These are phyloP conservation scores for Anodontia alba DNA, from an alignment of 2,888 invertebrate species.

Conservation along the genomic window DNA sequence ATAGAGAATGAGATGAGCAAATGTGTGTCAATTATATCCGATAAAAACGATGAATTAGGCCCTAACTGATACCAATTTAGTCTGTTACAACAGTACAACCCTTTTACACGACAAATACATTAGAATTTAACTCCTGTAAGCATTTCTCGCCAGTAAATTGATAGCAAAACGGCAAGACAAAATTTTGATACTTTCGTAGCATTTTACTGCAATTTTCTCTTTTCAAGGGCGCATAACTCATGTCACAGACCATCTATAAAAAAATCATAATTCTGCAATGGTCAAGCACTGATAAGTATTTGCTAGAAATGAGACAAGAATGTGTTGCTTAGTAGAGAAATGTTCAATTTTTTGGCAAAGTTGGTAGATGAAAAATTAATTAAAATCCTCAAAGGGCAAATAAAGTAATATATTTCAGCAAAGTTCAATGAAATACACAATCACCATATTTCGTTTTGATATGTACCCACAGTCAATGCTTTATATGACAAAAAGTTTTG, in stretches of 20 bases:
- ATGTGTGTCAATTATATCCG: background rate
- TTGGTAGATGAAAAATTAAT: background rate
- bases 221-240: background rate
- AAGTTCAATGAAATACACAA: background rate
- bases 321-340: background rate
- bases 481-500: background rate
- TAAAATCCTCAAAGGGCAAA: background rate
- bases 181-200: background rate
- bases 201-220: background rate
- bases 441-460: background rate
- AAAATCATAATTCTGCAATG: constrained; percentile 3
- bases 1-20: background rate
- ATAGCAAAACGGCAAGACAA: background rate
- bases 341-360: constrained; percentile 1
- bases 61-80: background rate
- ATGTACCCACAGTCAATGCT: background rate
- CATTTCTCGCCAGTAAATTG: background rate
- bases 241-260: background rate
- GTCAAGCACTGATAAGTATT: background rate
- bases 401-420: background rate
- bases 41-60: too few species aligned
- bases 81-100: background rate
- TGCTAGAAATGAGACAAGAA: background rate
- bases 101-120: background rate
- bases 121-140: background rate